Evolutionary conservation across 1,140 invertebrate genomes (phyloP), one percentile per base, ranked within the genome.

Genomic region (Lamellibrachia luymesi): DNA sequence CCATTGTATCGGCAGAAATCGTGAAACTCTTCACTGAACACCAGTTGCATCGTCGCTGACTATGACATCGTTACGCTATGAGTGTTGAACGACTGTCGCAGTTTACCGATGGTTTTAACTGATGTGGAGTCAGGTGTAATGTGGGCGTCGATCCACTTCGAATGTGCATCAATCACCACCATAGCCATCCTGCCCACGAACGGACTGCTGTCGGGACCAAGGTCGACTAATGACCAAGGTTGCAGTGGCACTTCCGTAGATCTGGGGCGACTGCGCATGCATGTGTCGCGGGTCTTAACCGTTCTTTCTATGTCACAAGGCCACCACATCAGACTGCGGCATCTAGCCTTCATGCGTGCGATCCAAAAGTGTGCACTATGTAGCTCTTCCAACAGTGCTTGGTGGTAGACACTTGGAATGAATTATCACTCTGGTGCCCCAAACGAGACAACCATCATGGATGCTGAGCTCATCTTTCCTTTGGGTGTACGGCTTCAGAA

Each of bases 131-230:
- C 38, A 38, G 38, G 38, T 38, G 38, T 38, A 38, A 38, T 38
- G 38, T 38, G 38, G 38, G 1, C 38, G 38, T 38, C 38, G 1
- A 38, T 38, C 38, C 38, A 38, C 38, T 38, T 38, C 38, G 38
- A 38, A 92, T 52, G 56, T 27, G 49, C 80, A 52, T 92, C 93
- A 17, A 91, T 52, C 25, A 94, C 50, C 17, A 94, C 93, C n/a
- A 92, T 17, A 93, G 96, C 97, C 93, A 94, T 95, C 93, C 95
- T 94, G 1, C 94, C 94, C 52, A 95, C 91, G 91, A 96, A 95
- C 38, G 96, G 96, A 17, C 96, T 97, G 90, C 38, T 2, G 93
- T 50, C 93, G 64, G 38, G 91, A 92, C 90, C 50, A 51, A 17
- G 93, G 91, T n/a, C 64, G 50, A 52, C 80, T 1, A 94, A 94